phyloP scores from a whole-genome alignment of 2,888 invertebrate species.

The Chaetogeoica ovagalla region DNA sequence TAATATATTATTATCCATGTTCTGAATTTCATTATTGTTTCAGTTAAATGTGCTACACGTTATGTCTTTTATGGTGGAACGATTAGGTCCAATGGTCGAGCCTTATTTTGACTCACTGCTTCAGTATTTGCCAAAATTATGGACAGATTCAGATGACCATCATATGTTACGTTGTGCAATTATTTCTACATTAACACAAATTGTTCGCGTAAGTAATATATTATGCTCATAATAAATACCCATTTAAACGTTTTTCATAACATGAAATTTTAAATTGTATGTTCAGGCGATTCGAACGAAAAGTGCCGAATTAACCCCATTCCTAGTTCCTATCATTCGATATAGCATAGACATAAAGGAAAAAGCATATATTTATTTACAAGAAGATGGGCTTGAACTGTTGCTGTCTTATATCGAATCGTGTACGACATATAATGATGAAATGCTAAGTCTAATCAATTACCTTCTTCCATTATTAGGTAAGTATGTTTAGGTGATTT shows the following conservation, averaged over 20 bases:
- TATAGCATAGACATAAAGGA: constrained; percentile 78
- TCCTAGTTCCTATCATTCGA: constrained; percentile 69
- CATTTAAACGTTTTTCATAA: neutral
- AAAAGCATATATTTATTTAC: constrained; percentile 78
- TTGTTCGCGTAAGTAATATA: constrained; percentile 70
- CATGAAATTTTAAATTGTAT: neutral
- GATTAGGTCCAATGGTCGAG: constrained; percentile 76
- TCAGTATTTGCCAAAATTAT: constrained; percentile 81
- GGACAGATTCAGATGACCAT: constrained; percentile 84
- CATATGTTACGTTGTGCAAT: constrained; percentile 91
- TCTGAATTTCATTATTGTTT: constrained; percentile 56
- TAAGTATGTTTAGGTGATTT: constrained; percentile 58
- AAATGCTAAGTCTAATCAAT: constrained; percentile 72
- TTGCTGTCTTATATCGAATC: constrained; percentile 67
- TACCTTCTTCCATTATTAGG: constrained; percentile 76
- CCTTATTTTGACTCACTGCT: constrained; percentile 73
- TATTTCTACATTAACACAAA: constrained; percentile 80
- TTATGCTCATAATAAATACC: neutral
- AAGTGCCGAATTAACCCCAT: constrained; percentile 59
- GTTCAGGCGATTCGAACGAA: constrained; percentile 52
- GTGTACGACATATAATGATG: constrained; percentile 55
- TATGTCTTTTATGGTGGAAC: constrained; percentile 85
- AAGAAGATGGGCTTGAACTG: constrained; percentile 89
- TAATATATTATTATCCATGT: neutral
- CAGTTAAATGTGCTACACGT: constrained; percentile 89